Evolutionary conservation across 2,797 vertebrate genomes (phyloP), one percentile per base, ranked within the genome.

Genomic region (Falco columbarius): DNA sequence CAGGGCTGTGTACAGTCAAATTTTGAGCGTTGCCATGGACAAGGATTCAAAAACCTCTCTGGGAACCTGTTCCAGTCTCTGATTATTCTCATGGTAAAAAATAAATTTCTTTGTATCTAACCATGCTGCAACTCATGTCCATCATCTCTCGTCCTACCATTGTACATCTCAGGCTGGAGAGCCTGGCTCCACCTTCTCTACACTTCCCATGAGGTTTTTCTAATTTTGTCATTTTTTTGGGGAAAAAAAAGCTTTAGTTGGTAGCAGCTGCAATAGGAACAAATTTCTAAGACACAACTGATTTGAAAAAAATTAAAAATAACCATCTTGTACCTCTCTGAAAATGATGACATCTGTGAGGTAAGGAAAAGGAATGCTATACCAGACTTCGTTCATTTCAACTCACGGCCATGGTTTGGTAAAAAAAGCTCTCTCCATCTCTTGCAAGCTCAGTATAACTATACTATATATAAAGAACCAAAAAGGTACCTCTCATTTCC

Each of bases 1-100:
- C 20, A 9, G 13, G 7, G 3, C 2, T 2, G 0, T 0, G 2
- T 34, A 34, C 1, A 58, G 27, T 19, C 42, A 76, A 84, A 67
- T 66, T 56, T 23, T 89, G 32, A 82, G 9, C 24, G 47, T 46
- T 1, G 1, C 8, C 7, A 30, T 12, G 14, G 44, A 62, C 5
- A 72, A 47, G 49, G 38, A 74, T 44, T 36, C 7, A 58, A 49
- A 80, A 67, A 34, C 5, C 4, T 55, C 14, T 49, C 32, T 42
- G 10, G 14, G 16, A 83, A 72, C 4, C 10, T 77, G 1, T 47
- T 63, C 7, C 14, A 52, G 12, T 21, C 15, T 61, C 36, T 77
- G 66, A 49, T 46, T 4, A 76, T n/a, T 55, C 30, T 67, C 22
- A 24, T 3, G 5, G 30, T 49, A 14, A 80, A 65, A 89, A 73